Evolutionary conservation across 1,140 invertebrate genomes (phyloP), one percentile per base, ranked within the genome.

Genomic region (Plutomurus gul): DNA sequence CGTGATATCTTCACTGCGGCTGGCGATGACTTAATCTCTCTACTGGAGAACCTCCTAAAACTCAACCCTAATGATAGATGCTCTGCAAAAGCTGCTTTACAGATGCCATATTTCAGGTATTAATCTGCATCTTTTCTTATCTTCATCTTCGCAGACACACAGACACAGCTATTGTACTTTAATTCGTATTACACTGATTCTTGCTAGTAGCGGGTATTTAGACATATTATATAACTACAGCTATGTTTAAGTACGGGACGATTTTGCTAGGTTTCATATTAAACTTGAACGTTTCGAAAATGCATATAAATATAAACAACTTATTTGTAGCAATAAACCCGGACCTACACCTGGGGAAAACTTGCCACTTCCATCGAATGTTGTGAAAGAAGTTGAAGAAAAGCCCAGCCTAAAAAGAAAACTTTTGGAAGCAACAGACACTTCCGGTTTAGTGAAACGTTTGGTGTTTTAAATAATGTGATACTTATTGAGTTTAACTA

Each of bases 1-100:
- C 92, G 93, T 76, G 92, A 96, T 83, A 97, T 99, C 84, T 99
- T 99, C 85, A 97, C 95, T 40, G 98, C 98, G 7, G 97, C 96
- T 16, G 90, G 91, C 11, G 94, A 98, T 87, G 97, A 99, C 88
- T 88, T 99, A n/a, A 85, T 99, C 6, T 90, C 93, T 81, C 86
- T 99, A 39, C 88, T 99, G 71, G 90, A 91, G 56, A 91, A 89
- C 47, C 88, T 98, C 72, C 89, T 99, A 0, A 88, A 90, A 16
- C 89, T 99, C 80, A 94, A 97, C 89, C 98, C 98, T 5, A 86
- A 93, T 0, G 91, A 92, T 70, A 89, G 98, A 81, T 93, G 93
- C 84, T 92, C 91, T 27, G 96, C 95, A 84, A 91, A 92, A 30
- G 90, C 93, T 84, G 93, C 93, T 0, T 86, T 96, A 11, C 90